Base-by-base conservation (phyloP, 2,113 vertebrate species). In the Oenanthe oenanthe region DNA sequence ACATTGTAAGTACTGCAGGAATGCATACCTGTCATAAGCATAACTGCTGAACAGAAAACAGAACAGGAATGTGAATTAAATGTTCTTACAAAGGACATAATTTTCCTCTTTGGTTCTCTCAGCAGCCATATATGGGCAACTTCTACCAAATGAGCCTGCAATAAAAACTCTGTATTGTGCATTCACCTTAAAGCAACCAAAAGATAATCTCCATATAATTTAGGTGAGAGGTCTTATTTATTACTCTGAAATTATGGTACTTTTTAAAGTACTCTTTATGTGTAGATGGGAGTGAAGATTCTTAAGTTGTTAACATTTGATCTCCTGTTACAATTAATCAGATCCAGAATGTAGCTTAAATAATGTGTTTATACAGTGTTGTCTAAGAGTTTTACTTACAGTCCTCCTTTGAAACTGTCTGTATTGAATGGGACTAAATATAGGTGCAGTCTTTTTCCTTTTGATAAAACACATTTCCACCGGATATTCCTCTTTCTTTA, bases 281-380 rank as follows among this genome's bases (percentile, higher is more conserved):
- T 81, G 54, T 60, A 50, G 68, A 92, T 83, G 93, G 93, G 93
- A 92, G 38, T 66, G 91, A 93, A 73, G 95, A 97, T 97, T 90
- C 83, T 96, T 93, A 94, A 94, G 92, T 85, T 97, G 96, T 97
- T 97, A 97, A 97, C 96, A 94, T 96, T 97, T 97, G 97, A 94
- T 97, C 96, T 97, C 93, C 94, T 95, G 85, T 93, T 93, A 94
- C 58, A 94, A 96, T 97, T 96, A 95, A 97, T 96, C 97, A 97
- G 82, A 76, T 85, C 62, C 93, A 95, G 95, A 91, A 95, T 72
- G 92, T 96, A 91, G 57, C 81, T 58, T 77, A 92, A 97, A 92
- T 89, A 95, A 93, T 93, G 85, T 93, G 91, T 96, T 97, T 86
- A 89, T 70, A 66, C 57, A 88, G 62, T 58, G 13, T 60, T 74